Evolutionary conservation across 1,140 invertebrate species (phyloP).

Genomic region (Zaprionus vittiger): DNA sequence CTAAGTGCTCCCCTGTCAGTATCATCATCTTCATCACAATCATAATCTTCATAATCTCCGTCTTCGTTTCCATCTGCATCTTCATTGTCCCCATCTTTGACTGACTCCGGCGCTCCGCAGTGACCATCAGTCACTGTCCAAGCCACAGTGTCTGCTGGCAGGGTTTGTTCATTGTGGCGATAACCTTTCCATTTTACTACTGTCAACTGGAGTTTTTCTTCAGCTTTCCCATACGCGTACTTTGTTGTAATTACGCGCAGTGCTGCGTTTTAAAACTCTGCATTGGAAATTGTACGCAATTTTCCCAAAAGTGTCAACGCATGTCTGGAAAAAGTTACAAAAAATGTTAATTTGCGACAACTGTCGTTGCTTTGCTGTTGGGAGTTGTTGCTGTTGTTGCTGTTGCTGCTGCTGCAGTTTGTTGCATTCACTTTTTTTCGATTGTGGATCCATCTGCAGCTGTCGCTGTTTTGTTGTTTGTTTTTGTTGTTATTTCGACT

Average conservation of each 20-base stretch:
- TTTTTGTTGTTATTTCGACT: conserved; percentile 37
- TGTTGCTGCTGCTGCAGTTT: conserved; percentile 41
- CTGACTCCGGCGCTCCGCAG: conserved; percentile 6
- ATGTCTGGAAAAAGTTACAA: conserved; percentile 51
- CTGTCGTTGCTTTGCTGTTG: conserved; percentile 18
- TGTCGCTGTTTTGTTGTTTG: conserved; percentile 20
- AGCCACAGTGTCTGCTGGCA: conserved; percentile 14
- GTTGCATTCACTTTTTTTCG: conserved; percentile 56
- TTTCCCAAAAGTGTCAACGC: conserved; percentile 76
- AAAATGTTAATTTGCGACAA: conserved; percentile 71
- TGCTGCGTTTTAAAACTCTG: conserved; percentile 54
- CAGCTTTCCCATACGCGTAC: not conserved
- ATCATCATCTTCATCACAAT: conserved; percentile 28
- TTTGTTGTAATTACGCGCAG: conserved; percentile 50
- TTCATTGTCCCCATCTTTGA: not conserved
- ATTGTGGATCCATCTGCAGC: conserved; percentile 32
- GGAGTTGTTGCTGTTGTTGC: too few species aligned
- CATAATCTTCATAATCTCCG: conserved; percentile 43
- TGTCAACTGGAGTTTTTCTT: conserved; percentile 54
- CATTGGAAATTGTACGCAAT: conserved; percentile 71
- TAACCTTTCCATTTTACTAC: conserved; percentile 79
- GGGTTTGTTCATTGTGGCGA: conserved; percentile 26
- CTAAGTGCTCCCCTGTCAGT: conserved; percentile 67
- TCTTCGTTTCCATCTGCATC: not conserved
- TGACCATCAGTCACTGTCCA: conserved; percentile 72